Percentiles rank a stretch among this genome's conserved stretches.
Conservation (phyloP, 2,888 invertebrate genomes). For the Melanchra persicariae region DNA sequence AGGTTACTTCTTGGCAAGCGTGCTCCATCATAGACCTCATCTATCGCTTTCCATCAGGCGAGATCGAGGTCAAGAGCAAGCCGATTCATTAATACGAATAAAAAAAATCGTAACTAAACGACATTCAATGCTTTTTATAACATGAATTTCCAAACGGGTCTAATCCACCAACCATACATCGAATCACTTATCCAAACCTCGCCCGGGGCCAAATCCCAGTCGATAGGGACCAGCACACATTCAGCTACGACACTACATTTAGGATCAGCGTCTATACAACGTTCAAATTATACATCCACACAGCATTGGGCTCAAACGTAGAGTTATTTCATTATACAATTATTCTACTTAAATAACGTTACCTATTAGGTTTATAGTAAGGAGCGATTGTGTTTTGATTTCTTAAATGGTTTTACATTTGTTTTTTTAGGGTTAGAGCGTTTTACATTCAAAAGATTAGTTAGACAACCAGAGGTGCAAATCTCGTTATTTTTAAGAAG, state of each 20-base stretch:
- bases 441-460: too few species aligned
- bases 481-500: too few species aligned
- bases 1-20: too few species aligned
- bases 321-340: constrained; percentile 38
- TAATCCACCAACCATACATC: constrained; percentile 32
- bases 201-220: constrained; percentile 50
- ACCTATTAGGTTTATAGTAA: constrained; percentile 27
- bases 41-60: too few species aligned
- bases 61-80: too few species aligned
- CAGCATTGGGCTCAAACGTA: constrained; percentile 4
- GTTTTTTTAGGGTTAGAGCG: too few species aligned
- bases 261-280: constrained; percentile 60
- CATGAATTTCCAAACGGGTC: too few species aligned
- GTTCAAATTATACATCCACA: constrained; percentile 47
- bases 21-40: too few species aligned
- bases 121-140: too few species aligned
- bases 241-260: constrained; percentile 64
- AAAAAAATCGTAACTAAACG: too few species aligned
- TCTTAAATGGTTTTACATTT: constrained; percentile 11
- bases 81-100: too few species aligned
- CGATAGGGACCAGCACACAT: constrained; percentile 31
- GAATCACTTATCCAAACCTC: constrained; percentile 26
- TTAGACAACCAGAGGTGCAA: too few species aligned
- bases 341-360: constrained; percentile 39
- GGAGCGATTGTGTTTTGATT: constrained; percentile 18